A percentile compares a stretch with the other conserved stretches of the same genome.
Evolutionary conservation across 2,888 invertebrate species (phyloP).

Genomic region (Hypselothyrea guttata): DNA sequence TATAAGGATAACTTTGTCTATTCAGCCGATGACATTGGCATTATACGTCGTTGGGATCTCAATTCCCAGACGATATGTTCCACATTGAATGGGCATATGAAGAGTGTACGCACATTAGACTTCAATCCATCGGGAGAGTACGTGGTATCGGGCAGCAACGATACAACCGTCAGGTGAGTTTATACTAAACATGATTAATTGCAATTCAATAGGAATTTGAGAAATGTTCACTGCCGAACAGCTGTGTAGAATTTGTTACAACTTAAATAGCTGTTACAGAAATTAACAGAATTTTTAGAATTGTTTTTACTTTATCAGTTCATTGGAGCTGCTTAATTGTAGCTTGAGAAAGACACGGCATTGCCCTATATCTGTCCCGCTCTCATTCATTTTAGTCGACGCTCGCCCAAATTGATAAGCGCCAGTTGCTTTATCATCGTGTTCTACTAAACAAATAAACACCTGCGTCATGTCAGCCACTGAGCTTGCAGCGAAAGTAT

Average conservation of each 20-base stretch:
- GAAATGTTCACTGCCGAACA: no score
- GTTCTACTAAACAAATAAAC: background rate
- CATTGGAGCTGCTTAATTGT: background rate
- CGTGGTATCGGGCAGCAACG: conserved; percentile 95
- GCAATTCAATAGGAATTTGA: no score
- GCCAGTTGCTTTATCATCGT: conserved; percentile 1
- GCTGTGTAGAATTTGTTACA: no score
- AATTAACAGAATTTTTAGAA: no score
- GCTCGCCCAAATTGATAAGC: conserved; percentile 23
- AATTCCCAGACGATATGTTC: conserved; percentile 86
- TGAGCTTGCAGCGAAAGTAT: no score
- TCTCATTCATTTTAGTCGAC: conserved; percentile 4
- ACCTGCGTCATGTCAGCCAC: background rate
- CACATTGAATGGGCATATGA: conserved; percentile 85
- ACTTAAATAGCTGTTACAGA: no score
- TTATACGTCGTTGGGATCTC: conserved; percentile 97
- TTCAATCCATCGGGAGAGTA: conserved; percentile 98
- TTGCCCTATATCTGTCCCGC: background rate
- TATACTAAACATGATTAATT: background rate
- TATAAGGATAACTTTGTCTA: conserved; percentile 97
- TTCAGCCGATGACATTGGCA: conserved; percentile 96
- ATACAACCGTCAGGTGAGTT: conserved; percentile 86
- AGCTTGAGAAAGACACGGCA: conserved; percentile 16
- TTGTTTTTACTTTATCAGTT: background rate
- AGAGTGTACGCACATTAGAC: conserved; percentile 94